Evolutionary conservation across 1,140 invertebrate genomes (phyloP).

Genomic region (Trichonephila clavata): DNA sequence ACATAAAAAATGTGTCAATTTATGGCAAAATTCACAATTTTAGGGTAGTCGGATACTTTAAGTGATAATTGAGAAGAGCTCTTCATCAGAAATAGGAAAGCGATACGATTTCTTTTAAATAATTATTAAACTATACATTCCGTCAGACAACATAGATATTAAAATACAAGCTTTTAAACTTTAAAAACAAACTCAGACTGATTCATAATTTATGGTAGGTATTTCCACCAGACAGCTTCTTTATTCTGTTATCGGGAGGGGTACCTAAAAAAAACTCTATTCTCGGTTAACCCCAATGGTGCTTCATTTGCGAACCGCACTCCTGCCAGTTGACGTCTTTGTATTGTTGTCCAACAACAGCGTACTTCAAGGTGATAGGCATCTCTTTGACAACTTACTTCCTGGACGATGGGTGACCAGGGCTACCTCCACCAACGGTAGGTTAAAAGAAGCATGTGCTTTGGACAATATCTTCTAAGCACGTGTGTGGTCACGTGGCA

Average conservation of each 20-base stretch:
- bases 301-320: constrained; percentile 1
- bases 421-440: neutral
- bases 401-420: constrained; percentile 35
- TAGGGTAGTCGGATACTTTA: too few species aligned
- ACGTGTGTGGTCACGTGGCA: constrained; percentile 32
- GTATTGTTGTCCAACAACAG: constrained; percentile 28
- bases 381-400: constrained; percentile 34
- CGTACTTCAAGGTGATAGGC: constrained; percentile 19
- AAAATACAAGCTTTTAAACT: neutral
- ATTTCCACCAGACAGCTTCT: neutral
- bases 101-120: too few species aligned
- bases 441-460: neutral
- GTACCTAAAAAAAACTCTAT: neutral
- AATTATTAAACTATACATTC: too few species aligned
- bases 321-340: constrained; percentile 16
- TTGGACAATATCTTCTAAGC: neutral
- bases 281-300: constrained; percentile 16
- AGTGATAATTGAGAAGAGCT: too few species aligned
- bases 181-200: neutral
- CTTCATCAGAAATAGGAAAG: too few species aligned
- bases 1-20: too few species aligned
- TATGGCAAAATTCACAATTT: too few species aligned
- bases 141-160: too few species aligned
- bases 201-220: constrained; percentile 5
- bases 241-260: constrained; percentile 13